Percentiles rank a stretch among this genome's conserved stretches.
Evolutionary conservation across 2,797 vertebrate species (phyloP).

Genomic region (Mormyrus proboscirostris): DNA sequence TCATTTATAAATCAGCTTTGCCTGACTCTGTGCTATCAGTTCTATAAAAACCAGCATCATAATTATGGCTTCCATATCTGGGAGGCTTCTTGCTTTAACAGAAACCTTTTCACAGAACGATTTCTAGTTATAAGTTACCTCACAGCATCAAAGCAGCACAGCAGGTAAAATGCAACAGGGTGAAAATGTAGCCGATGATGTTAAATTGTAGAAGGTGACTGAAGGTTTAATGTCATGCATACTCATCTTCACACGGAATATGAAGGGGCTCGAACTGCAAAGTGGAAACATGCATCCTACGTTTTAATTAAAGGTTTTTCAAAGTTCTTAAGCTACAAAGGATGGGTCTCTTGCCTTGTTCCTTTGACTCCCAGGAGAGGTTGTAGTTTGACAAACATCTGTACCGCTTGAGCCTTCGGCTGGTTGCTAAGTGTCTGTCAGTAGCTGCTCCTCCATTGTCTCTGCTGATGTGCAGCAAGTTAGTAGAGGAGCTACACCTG

Average conservation of each 20-base stretch:
- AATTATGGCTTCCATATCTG: neutral
- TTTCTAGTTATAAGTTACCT: neutral
- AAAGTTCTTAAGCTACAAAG: neutral
- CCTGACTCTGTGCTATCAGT: neutral
- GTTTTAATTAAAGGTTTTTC: neutral
- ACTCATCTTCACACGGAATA: neutral
- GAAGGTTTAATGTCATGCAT: constrained; percentile 8
- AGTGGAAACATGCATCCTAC: neutral
- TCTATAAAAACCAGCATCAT: neutral
- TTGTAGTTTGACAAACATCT: neutral
- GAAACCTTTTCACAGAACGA: neutral
- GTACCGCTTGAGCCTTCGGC: neutral
- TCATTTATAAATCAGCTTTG: neutral
- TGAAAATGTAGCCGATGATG: neutral
- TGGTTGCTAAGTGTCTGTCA: neutral
- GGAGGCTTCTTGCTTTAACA: neutral
- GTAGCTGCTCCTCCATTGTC: neutral
- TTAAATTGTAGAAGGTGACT: neutral
- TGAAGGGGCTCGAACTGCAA: neutral
- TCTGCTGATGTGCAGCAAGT: neutral
- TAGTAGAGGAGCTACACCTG: neutral
- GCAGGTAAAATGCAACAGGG: neutral
- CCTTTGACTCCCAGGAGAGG: neutral
- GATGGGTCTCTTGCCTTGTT: neutral
- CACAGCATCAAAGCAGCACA: neutral